phyloP scores from a whole-genome alignment of 2,888 invertebrate species.

The Trichacis sp. region DNA sequence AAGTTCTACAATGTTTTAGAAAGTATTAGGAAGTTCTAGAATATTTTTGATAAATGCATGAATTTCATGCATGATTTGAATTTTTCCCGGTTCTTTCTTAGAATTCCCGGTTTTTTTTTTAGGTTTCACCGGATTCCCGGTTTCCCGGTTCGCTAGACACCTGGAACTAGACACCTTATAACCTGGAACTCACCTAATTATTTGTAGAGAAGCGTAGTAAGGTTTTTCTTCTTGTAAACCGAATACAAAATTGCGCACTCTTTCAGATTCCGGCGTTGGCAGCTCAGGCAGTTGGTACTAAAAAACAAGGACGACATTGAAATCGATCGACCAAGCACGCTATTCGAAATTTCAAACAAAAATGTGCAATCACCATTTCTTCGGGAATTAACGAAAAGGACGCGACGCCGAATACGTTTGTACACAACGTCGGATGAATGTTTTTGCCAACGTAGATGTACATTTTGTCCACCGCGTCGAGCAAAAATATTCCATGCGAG shows the following conservation, averaged over 20 bases:
- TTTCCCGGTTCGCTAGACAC: too few species aligned
- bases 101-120: too few species aligned
- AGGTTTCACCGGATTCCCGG: too few species aligned
- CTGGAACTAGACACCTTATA: too few species aligned
- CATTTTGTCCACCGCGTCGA: slow-evolving; percentile 89
- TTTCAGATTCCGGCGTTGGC: slow-evolving; percentile 80
- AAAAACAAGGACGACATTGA: slow-evolving; percentile 47
- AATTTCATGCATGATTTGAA: too few species aligned
- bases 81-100: too few species aligned
- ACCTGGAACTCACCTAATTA: slow-evolving; percentile 80
- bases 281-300: slow-evolving; percentile 83
- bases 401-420: slow-evolving; percentile 82
- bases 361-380: slow-evolving; percentile 75
- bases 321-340: too few species aligned
- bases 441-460: slow-evolving; percentile 87
- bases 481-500: slow-evolving; percentile 86
- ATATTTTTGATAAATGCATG: too few species aligned
- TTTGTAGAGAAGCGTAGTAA: slow-evolving; percentile 80
- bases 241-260: slow-evolving; percentile 83
- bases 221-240: slow-evolving; percentile 89
- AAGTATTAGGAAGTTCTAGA: too few species aligned
- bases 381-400: slow-evolving; percentile 82
- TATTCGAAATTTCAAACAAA: too few species aligned
- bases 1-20: too few species aligned
- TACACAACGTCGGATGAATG: slow-evolving; percentile 80